A percentile compares a stretch with the other conserved stretches of the same genome.
Evolutionary conservation across 2,888 invertebrate genomes (phyloP).

Genomic region (Galeruca laticollis): DNA sequence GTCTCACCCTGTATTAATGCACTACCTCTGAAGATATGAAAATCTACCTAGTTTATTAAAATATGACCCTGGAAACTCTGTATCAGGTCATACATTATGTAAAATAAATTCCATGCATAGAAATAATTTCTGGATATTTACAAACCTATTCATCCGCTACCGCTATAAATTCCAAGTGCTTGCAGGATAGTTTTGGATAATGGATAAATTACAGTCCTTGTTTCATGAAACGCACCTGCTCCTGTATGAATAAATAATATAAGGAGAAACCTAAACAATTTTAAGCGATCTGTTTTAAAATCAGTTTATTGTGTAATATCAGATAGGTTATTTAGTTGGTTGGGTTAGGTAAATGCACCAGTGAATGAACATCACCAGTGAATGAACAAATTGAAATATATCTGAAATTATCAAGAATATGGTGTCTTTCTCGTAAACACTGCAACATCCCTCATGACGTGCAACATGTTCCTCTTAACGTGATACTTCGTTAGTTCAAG

Average conservation of each 20-base stretch:
- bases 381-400: too few species aligned
- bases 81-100: constrained; percentile 20
- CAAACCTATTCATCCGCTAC: constrained; percentile 33
- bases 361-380: too few species aligned
- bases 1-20: too few species aligned
- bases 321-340: too few species aligned
- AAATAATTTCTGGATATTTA: constrained; percentile 35
- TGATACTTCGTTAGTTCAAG: too few species aligned
- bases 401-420: too few species aligned
- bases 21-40: too few species aligned
- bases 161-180: constrained; percentile 42
- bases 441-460: too few species aligned
- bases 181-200: constrained; percentile 45
- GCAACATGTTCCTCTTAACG: too few species aligned
- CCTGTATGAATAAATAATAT: constrained; percentile 5
- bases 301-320: too few species aligned
- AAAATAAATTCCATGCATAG: constrained; percentile 25
- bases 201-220: constrained; percentile 47
- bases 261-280: not conserved
- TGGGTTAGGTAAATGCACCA: too few species aligned
- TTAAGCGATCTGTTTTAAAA: not conserved
- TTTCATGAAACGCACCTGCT: constrained; percentile 45
- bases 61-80: not conserved
- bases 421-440: too few species aligned
- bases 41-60: constrained; percentile 15